Percentiles rank a stretch among this genome's conserved stretches.
Evolutionary conservation across 2,888 invertebrate genomes (phyloP).

Genomic region (Drosophila kambysellisi): DNA sequence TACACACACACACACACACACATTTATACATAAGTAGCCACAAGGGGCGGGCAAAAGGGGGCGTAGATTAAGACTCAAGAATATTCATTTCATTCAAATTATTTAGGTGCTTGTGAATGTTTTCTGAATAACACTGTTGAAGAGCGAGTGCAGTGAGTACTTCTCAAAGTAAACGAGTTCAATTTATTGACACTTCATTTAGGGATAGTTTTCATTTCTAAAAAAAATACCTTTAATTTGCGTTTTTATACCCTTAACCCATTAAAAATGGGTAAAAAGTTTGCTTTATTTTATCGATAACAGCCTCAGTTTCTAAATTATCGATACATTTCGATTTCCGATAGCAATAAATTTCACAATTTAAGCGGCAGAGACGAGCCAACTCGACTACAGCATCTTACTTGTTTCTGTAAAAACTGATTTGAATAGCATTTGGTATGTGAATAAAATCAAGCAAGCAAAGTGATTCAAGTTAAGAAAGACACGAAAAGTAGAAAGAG

Average conservation of each 20-base stretch:
- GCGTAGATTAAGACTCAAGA: background rate
- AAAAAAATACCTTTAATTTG: background rate
- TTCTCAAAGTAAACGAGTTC: background rate
- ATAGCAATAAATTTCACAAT: too few relatives aligned
- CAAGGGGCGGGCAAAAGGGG: background rate
- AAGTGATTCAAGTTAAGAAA: background rate
- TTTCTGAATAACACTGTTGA: background rate
- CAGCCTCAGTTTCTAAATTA: too few relatives aligned
- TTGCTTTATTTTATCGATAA: too few relatives aligned
- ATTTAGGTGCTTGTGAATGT: background rate
- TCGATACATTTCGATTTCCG: too few relatives aligned
- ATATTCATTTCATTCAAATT: constrained; percentile 18
- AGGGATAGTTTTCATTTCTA: background rate
- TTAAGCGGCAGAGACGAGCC: too few relatives aligned
- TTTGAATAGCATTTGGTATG: background rate
- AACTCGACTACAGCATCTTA: too few relatives aligned
- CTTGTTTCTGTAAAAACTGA: too few relatives aligned
- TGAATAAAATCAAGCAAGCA: background rate
- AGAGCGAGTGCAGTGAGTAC: background rate
- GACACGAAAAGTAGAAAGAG: background rate
- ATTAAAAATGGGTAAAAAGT: too few relatives aligned
- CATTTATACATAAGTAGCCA: constrained; percentile 29
- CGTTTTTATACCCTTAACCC: too few relatives aligned
- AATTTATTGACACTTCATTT: background rate
- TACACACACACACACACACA: background rate